phyloP scores from a whole-genome alignment of 2,797 vertebrate species.

The Intellagama lesueurii region DNA sequence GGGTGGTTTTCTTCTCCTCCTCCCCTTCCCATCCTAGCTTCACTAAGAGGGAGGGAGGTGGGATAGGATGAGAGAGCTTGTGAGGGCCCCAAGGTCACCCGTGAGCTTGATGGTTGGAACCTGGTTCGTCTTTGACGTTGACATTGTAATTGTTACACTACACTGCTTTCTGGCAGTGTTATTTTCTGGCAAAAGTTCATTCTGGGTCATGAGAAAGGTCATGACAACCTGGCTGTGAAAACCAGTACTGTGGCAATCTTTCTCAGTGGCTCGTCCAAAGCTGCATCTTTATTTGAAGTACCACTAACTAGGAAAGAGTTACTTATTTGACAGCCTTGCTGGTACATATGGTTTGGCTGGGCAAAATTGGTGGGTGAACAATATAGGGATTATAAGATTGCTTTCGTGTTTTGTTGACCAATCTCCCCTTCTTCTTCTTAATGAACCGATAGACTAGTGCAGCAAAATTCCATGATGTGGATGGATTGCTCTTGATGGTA shows the following conservation, averaged over 20 bases:
- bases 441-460: not conserved
- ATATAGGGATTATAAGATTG: not conserved
- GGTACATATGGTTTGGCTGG: not conserved
- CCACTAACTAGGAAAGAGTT: no score
- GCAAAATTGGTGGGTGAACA: not conserved
- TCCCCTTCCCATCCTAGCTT: no score
- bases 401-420: not conserved
- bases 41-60: no score
- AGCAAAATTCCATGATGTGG: not conserved
- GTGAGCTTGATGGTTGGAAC: no score
- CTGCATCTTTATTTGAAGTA: not conserved
- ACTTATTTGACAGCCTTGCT: not conserved
- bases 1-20: no score
- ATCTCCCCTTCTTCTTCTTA: not conserved
- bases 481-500: not conserved
- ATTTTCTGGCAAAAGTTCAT: not conserved
- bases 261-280: not conserved
- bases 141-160: no score
- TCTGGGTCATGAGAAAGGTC: not conserved
- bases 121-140: no score
- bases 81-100: no score
- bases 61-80: no score
- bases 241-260: not conserved
- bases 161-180: not conserved
- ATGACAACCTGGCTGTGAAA: not conserved